phyloP scores from a whole-genome alignment of 2,888 invertebrate species.

The Heliconius ethilla region DNA sequence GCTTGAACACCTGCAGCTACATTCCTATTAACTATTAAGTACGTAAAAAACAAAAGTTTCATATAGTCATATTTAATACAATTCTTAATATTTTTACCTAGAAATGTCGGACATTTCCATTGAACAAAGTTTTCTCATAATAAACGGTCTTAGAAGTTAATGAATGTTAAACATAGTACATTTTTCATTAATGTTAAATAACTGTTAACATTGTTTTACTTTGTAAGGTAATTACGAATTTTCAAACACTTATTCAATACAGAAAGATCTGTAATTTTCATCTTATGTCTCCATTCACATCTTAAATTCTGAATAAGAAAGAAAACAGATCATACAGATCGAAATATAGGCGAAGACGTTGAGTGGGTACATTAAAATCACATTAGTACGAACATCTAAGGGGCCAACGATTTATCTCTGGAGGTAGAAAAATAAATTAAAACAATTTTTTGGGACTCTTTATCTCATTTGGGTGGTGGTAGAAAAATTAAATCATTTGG shows the following conservation, averaged over 20 bases:
- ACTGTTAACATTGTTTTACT: not conserved
- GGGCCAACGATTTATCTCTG: slow-evolving; percentile 71
- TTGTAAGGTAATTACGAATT: not conserved
- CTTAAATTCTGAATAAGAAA: slow-evolving; percentile 33
- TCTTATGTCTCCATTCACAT: not conserved
- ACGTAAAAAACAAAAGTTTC: slow-evolving; percentile 10
- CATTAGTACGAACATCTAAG: slow-evolving; percentile 76
- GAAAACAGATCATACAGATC: slow-evolving; percentile 60
- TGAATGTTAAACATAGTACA: not conserved
- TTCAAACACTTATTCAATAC: not conserved
- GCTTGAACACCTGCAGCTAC: slow-evolving; percentile 21
- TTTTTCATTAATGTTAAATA: slow-evolving; percentile 10
- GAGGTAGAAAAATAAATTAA: slow-evolving; percentile 72
- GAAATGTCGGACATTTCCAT: slow-evolving; percentile 27
- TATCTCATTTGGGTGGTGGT: slow-evolving; percentile 64
- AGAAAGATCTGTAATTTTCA: not conserved
- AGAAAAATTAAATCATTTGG: slow-evolving; percentile 75
- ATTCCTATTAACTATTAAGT: not conserved
- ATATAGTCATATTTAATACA: slow-evolving; percentile 19
- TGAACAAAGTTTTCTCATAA: slow-evolving; percentile 10
- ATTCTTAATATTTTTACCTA: slow-evolving; percentile 17
- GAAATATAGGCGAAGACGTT: slow-evolving; percentile 73
- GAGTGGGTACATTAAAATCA: slow-evolving; percentile 79
- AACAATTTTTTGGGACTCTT: slow-evolving; percentile 55
- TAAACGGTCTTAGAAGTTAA: not conserved